Conservation (phyloP, 2,888 invertebrate genomes). For the Altica lythri region DNA sequence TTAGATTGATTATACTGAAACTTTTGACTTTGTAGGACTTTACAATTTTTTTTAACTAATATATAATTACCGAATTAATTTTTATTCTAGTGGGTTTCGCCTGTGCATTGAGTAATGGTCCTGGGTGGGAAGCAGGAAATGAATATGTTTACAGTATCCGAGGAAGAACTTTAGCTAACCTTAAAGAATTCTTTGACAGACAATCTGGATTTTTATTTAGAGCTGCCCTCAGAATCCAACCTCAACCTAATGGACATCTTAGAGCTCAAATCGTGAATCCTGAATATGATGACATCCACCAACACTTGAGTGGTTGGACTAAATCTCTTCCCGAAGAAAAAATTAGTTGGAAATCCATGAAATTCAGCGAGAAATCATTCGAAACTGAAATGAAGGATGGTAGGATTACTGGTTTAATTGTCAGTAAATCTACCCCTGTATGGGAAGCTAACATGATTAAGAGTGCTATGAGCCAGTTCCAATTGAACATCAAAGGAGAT, state of each 20-base stretch:
- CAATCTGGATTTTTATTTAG: constrained; percentile 62
- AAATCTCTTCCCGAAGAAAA: constrained; percentile 57
- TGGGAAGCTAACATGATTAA: constrained; percentile 73
- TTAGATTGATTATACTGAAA: too few species aligned
- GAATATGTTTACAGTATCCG: constrained; percentile 65
- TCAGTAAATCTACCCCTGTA: constrained; percentile 62
- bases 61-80: too few species aligned
- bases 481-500: constrained; percentile 64
- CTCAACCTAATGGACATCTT: constrained; percentile 57
- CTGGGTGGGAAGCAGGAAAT: constrained; percentile 64
- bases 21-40: too few species aligned
- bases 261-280: constrained; percentile 58
- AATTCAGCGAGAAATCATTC: constrained; percentile 64
- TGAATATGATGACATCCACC: constrained; percentile 60
- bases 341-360: constrained; percentile 61
- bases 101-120: constrained; percentile 46
- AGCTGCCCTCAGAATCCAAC: constrained; percentile 63
- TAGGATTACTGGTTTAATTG: constrained; percentile 62
- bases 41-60: too few species aligned
- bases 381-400: constrained; percentile 66
- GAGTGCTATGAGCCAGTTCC: constrained; percentile 70
- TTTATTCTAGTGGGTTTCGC: constrained; percentile 52
- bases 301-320: constrained; percentile 59
- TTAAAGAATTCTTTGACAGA: constrained; percentile 63
- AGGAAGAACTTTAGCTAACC: constrained; percentile 62